Conservation (phyloP, 2,797 vertebrate genomes). For the Acanthornis magna region DNA sequence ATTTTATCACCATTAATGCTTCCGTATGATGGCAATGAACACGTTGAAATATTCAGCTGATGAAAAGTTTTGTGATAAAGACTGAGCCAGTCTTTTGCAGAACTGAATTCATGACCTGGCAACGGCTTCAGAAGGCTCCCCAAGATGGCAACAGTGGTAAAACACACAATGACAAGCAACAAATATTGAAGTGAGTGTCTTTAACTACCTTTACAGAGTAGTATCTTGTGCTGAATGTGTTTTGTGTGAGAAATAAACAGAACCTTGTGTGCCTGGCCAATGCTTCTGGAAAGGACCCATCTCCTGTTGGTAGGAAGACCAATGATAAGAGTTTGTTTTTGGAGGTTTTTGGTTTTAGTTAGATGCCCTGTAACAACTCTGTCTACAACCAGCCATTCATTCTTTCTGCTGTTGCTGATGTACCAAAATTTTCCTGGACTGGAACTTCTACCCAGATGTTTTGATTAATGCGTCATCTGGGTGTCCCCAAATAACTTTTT, state of each 20-base stretch:
- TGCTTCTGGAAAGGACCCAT: not conserved
- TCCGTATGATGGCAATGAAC: constrained; percentile 73
- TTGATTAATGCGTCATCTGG: not conserved
- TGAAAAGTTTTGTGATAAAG: constrained; percentile 66
- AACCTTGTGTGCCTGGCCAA: not conserved
- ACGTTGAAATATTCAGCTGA: constrained; percentile 68
- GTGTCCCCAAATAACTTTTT: not conserved
- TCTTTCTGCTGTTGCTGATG: constrained; percentile 28
- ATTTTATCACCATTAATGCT: constrained; percentile 68
- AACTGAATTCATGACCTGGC: constrained; percentile 42
- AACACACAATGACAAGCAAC: constrained; percentile 27
- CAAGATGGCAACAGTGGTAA: constrained; percentile 6
- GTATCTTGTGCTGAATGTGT: constrained; percentile 33
- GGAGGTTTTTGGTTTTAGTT: constrained; percentile 61
- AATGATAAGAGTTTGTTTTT: constrained; percentile 33
- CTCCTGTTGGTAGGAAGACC: not conserved
- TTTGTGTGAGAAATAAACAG: constrained; percentile 37
- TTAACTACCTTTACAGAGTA: constrained; percentile 4
- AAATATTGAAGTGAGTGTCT: not conserved
- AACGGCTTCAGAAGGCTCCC: constrained; percentile 52
- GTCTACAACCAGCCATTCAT: not conserved
- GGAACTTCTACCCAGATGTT: not conserved
- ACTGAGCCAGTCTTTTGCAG: constrained; percentile 47
- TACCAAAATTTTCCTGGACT: not conserved
- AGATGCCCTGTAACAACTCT: not conserved